Evolutionary conservation across 2,797 vertebrate genomes (phyloP), one percentile per base, ranked within the genome.

Genomic region (Acanthornis magna): DNA sequence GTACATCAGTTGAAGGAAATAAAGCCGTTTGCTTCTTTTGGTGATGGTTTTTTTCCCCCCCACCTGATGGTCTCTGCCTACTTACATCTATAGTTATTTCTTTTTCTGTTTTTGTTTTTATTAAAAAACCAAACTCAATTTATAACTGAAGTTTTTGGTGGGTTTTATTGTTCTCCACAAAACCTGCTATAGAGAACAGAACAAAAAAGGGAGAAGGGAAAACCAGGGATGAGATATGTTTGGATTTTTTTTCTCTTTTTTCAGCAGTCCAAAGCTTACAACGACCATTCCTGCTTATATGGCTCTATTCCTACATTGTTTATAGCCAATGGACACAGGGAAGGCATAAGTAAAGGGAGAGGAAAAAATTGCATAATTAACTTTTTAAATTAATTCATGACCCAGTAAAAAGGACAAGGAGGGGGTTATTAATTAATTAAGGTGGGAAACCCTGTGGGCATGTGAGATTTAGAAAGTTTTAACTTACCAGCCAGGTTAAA

Each of bases 371-470:
- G 96, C 92, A 97, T 97, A 97, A 97, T 97, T 97, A 97, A 97
- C 96, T 96, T 97, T 96, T 93, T 2, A 96, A 97, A 97, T 97
- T 97, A 97, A 97, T 97, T 97, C 97, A 97, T 97, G 97, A 97
- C 96, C 96, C 95, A 97, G 96, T 97, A 96, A 96, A 97, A 96
- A 96, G 96, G 96, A 97, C 96, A 97, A 94, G 92, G 96, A 97
- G 85, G 47, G 95, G 96, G 96, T 97, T 97, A 97, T 96, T 97
- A 97, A 97, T 97, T 97, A 97, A 97, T 97, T 97, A 97, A 96
- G 95, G 96, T 96, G 95, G 95, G 95, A 96, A 96, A 96, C 93
- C 97, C 95, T 96, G 73, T 96, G 95, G 97, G 96, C 95, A 96
- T 96, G 91, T 95, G 96, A 96, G 96, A 97, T 96, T 97, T 96